These are phyloP conservation scores for Tribolium madens DNA, from an alignment of 1,140 invertebrate genomes.

Conservation along the genomic window DNA sequence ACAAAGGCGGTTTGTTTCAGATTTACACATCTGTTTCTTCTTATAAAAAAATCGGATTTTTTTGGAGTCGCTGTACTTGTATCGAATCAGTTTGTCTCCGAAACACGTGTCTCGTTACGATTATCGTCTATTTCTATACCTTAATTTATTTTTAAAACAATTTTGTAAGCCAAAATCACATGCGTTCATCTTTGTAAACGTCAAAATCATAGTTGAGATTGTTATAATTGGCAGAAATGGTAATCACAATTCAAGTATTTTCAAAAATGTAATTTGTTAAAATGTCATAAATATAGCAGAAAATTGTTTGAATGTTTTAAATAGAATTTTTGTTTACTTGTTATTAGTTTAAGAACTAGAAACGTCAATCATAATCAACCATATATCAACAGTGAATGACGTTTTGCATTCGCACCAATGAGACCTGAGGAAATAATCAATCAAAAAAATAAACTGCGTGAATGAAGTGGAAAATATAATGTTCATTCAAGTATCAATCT, in stretches of 20 bases:
- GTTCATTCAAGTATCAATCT: not conserved
- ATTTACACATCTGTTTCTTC: not conserved
- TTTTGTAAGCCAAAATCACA: conserved; percentile 19
- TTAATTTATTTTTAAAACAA: conserved; percentile 1
- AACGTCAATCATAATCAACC: not conserved
- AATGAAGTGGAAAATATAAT: not conserved
- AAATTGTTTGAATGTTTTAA: not conserved
- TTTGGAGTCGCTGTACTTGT: not conserved
- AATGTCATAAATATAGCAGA: not conserved
- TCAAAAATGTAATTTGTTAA: not conserved
- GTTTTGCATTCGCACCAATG: not conserved
- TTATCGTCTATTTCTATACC: not conserved
- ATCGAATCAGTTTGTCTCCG: conserved; percentile 2
- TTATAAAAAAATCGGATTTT: not conserved
- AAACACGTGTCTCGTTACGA: conserved; percentile 30
- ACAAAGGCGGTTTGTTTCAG: not conserved
- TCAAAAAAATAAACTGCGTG: not conserved
- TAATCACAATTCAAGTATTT: not conserved
- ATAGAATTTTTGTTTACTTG: not conserved
- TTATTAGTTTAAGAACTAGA: not conserved
- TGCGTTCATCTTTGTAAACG: conserved; percentile 19
- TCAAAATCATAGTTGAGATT: conserved; percentile 2
- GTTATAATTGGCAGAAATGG: not conserved
- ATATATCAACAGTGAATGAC: not conserved
- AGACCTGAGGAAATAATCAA: not conserved